phyloP scores from a whole-genome alignment of 2,888 invertebrate species.

The Mechanitis messenoides region DNA sequence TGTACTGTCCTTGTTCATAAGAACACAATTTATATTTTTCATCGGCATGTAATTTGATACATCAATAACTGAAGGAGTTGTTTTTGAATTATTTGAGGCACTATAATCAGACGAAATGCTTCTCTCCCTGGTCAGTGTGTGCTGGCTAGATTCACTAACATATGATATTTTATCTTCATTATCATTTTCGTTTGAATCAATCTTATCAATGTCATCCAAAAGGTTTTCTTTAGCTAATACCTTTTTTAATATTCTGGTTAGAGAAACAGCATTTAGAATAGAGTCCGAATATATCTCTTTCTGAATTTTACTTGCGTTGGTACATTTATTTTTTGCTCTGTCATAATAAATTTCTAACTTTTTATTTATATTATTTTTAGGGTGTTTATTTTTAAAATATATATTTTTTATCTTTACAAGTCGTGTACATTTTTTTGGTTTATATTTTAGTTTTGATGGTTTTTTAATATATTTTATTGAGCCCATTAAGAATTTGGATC shows the following conservation, averaged over 20 bases:
- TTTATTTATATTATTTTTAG: conserved; percentile 31
- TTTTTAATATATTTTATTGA: conserved; percentile 30
- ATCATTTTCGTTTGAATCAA: conserved; percentile 29
- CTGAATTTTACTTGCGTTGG: conserved; percentile 28
- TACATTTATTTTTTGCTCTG: conserved; percentile 17
- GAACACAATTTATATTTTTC: neutral
- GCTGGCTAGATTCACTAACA: conserved; percentile 40
- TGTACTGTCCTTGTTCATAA: neutral
- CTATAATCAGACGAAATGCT: conserved; percentile 30
- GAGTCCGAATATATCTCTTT: conserved; percentile 34
- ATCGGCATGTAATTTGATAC: conserved; percentile 10
- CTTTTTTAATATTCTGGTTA: conserved; percentile 42
- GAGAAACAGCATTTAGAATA: conserved; percentile 39
- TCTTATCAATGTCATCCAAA: conserved; percentile 32
- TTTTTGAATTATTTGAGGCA: conserved; percentile 10
- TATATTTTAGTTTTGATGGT: conserved; percentile 26
- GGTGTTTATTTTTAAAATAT: conserved; percentile 40
- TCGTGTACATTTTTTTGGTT: conserved; percentile 34
- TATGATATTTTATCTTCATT: conserved; percentile 33
- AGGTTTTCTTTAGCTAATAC: conserved; percentile 45
- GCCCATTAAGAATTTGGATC: conserved; percentile 36
- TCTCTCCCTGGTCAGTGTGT: conserved; percentile 38
- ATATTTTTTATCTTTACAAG: conserved; percentile 35
- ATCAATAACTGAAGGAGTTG: conserved; percentile 22
- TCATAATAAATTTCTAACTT: conserved; percentile 30